A percentile compares a stretch with the other conserved stretches of the same genome.
Conservation (phyloP, 2,113 vertebrate species). For the Tangachromis dhanisi region DNA sequence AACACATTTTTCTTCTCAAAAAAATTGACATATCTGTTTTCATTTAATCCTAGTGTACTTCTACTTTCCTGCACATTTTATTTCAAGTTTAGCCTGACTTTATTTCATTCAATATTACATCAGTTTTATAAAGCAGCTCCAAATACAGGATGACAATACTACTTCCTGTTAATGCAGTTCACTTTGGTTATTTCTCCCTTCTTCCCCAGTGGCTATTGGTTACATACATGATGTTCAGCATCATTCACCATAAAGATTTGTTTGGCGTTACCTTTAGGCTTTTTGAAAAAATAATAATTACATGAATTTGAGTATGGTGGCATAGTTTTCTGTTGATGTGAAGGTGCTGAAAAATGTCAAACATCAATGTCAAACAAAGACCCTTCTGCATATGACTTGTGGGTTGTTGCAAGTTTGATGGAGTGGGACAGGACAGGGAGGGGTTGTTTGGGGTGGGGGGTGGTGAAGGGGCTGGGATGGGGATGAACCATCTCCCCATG, state of each 20-base stretch:
- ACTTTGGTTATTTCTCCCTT: neutral
- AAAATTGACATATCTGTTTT: neutral
- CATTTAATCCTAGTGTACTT: neutral
- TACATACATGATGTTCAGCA: neutral
- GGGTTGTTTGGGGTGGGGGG: neutral
- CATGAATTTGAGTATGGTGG: neutral
- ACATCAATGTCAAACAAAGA: neutral
- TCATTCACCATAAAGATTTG: neutral
- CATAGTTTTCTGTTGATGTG: neutral
- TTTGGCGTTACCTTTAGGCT: neutral
- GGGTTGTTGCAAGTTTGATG: constrained; percentile 46
- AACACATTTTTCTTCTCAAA: neutral
- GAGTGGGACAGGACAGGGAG: constrained; percentile 24
- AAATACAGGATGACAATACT: neutral
- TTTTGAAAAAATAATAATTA: neutral
- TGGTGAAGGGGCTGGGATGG: neutral
- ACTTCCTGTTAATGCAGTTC: neutral
- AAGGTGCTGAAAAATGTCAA: neutral
- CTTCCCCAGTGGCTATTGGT: neutral
- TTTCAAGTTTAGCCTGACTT: neutral
- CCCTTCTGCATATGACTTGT: neutral
- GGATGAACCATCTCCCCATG: constrained; percentile 58
- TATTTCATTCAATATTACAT: neutral
- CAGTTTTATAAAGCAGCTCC: neutral
- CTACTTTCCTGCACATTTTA: neutral